Base-by-base conservation (phyloP, 2,113 vertebrate genomes). In the Podiceps cristatus region DNA sequence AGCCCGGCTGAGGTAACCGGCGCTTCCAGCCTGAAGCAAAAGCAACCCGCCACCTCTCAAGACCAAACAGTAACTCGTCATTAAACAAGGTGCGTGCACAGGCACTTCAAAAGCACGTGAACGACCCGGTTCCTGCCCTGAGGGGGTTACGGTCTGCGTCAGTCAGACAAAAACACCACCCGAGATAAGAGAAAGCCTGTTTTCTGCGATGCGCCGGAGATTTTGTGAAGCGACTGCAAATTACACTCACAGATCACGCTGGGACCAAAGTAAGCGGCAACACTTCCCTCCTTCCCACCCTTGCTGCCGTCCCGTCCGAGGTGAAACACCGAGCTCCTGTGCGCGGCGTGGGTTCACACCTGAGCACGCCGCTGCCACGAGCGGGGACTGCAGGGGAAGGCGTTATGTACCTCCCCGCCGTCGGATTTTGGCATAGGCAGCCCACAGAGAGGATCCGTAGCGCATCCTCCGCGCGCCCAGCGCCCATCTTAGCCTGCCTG, bases 61-160 rank as follows among this genome's bases (percentile, higher is more conserved):
- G 33, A 6, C 53, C 18, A 4, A 31, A 8, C 3, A 42, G 67
- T 53, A 58, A 17, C 71, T 7, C 29, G 20, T 59, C 45, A n/a
- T 59, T 77, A 15, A 76, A 58, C 28, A 31, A 17, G 2, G 67
- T 10, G 73, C 17, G 15, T 3, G 52, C 74, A 66, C 33, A 62
- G 58, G 80, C 72, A 33, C 92, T 88, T 86, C 82, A 66, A 62
- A 83, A 77, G 78, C 84, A 55, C 77, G 18, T 12, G 50, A 91
- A 82, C 85, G 84, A 47, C 14, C 40, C 24, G 5, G 69, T 63
- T 68, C 71, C 78, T 93, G 92, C 67, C 81, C 88, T 9, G 59
- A 77, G 90, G 72, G 83, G 71, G 66, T 85, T 79, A 83, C 25
- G 17, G 27, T 37, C 85, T 24, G 50, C 67, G n/a, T 40, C 92